Evolutionary conservation across 2,888 invertebrate genomes (phyloP).

Genomic region (Tromatobia lineatoria): DNA sequence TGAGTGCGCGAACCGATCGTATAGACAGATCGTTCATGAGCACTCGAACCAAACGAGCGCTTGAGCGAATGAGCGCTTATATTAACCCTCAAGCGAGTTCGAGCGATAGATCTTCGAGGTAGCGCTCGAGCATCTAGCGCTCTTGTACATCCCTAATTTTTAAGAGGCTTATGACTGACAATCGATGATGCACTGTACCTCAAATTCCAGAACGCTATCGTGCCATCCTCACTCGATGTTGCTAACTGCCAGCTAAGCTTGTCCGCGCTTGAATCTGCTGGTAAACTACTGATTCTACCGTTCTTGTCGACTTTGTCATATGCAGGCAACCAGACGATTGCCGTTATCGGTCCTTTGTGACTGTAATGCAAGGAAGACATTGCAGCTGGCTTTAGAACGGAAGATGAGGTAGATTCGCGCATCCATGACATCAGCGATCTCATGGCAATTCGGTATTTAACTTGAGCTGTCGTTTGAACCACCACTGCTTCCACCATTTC

Average conservation of each 20-base stretch:
- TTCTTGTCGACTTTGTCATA: conserved; percentile 87
- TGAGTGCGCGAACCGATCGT: no score
- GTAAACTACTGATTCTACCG: conserved; percentile 86
- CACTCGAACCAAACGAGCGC: no score
- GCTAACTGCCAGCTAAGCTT: conserved; percentile 88
- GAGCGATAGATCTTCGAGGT: no score
- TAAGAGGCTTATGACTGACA: no score
- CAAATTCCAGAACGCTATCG: conserved; percentile 91
- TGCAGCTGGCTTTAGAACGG: conserved; percentile 88
- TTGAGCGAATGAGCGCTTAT: no score
- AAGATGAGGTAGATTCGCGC: conserved; percentile 88
- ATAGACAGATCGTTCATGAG: no score
- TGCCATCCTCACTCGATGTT: conserved; percentile 90
- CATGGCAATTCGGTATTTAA: conserved; percentile 88
- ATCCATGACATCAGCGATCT: conserved; percentile 90
- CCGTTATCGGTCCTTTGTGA: conserved; percentile 89
- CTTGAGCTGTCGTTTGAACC: conserved; percentile 88
- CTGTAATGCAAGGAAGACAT: conserved; percentile 88
- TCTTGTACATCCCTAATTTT: no score
- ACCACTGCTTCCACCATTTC: conserved; percentile 88
- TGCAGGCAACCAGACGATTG: conserved; percentile 90
- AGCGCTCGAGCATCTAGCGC: no score
- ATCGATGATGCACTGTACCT: conserved; percentile 80
- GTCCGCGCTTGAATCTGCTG: conserved; percentile 80
- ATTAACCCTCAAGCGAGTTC: no score